Conservation (phyloP, 35 echinoderm and acorn worm genomes). For the Apostichopus parvimensis region DNA sequence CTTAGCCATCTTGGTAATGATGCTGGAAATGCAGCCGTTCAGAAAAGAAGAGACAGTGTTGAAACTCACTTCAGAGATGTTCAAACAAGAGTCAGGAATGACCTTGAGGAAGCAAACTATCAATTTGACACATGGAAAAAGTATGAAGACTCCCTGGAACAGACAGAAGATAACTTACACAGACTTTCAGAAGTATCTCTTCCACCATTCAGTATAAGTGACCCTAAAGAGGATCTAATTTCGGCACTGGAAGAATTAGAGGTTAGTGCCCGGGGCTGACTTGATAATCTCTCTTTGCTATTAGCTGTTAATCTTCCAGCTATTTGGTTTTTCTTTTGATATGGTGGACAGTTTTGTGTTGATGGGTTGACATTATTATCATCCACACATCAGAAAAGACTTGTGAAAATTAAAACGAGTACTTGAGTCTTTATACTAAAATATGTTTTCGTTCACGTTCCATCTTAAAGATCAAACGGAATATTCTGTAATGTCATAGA, state of each 20-base stretch:
- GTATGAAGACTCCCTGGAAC: conserved; percentile 57
- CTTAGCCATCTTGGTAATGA: conserved; percentile 56
- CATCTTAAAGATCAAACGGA: too few species aligned
- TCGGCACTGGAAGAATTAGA: not conserved
- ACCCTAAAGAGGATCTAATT: conserved; percentile 13
- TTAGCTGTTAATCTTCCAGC: too few species aligned
- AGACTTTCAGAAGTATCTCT: not conserved
- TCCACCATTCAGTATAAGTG: not conserved
- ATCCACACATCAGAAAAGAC: too few species aligned
- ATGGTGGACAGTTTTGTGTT: too few species aligned
- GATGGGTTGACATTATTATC: too few species aligned
- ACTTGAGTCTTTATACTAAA: too few species aligned
- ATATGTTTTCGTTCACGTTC: too few species aligned
- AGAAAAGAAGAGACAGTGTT: conserved; percentile 42
- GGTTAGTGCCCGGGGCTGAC: not conserved
- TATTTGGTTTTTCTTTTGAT: too few species aligned
- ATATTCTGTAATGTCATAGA: too few species aligned
- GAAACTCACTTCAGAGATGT: conserved; percentile 40
- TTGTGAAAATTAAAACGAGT: too few species aligned
- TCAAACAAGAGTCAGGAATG: conserved; percentile 17
- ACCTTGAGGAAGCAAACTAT: conserved; percentile 21
- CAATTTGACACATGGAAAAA: conserved; percentile 53
- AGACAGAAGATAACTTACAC: conserved; percentile 52
- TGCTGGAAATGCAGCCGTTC: conserved; percentile 57
- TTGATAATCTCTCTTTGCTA: too few species aligned